Conservation (phyloP, 2,888 invertebrate species). For the Daptonema setosum region DNA sequence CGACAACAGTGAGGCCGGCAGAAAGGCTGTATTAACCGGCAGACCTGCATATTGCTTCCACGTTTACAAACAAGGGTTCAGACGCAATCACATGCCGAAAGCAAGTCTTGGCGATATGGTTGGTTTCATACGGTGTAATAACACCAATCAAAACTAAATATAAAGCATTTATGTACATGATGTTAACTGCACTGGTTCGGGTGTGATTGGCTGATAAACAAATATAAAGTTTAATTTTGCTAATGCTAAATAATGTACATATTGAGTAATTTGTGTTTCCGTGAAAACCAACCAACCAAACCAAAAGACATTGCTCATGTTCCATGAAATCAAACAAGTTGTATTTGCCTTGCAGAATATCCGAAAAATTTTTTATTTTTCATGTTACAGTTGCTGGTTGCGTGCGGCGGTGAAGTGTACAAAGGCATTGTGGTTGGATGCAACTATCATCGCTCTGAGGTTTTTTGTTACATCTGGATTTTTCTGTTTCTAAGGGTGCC, state of each 20-base stretch:
- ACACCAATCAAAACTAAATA: too few species aligned
- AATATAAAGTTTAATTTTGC: not conserved
- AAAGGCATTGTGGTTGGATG: conserved; percentile 24
- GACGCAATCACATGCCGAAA: conserved; percentile 22
- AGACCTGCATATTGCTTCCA: conserved; percentile 79
- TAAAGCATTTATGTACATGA: not conserved
- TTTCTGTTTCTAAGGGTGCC: too few species aligned
- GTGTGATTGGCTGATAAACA: too few species aligned
- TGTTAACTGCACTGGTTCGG: too few species aligned
- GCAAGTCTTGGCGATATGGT: conserved; percentile 20
- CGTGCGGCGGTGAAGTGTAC: conserved; percentile 23
- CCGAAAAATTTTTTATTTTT: too few species aligned
- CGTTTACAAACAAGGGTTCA: conserved; percentile 53
- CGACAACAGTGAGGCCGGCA: conserved; percentile 80
- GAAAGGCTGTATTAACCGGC: conserved; percentile 57
- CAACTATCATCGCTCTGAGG: conserved; percentile 14
- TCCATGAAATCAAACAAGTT: too few species aligned
- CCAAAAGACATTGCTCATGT: too few species aligned
- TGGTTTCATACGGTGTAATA: not conserved
- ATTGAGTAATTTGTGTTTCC: too few species aligned
- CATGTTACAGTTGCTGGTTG: conserved; percentile 20
- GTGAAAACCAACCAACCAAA: too few species aligned
- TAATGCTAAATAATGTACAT: not conserved
- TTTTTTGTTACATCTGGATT: too few species aligned
- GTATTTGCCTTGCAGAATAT: too few species aligned